These are phyloP conservation scores for Eumacrocentrus americanus DNA, from an alignment of 2,888 invertebrate species.

Conservation along the genomic window DNA sequence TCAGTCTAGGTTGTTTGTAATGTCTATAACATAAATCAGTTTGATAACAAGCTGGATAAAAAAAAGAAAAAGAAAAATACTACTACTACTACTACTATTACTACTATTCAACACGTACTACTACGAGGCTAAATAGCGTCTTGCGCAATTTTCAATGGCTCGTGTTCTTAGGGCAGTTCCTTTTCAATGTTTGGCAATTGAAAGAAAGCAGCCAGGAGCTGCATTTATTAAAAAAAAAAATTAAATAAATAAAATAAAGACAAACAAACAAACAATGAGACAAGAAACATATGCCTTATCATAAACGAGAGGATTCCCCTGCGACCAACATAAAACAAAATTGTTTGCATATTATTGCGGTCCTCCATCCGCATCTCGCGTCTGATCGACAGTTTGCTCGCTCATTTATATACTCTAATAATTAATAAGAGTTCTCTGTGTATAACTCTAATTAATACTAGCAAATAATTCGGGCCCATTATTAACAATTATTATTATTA, in stretches of 20 bases:
- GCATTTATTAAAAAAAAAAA: neutral
- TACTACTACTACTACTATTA: too few relatives aligned
- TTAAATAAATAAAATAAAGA: conserved; percentile 4
- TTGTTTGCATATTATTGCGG: conserved; percentile 14
- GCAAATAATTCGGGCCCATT: neutral
- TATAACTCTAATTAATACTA: conserved; percentile 5
- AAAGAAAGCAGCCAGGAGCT: conserved; percentile 10
- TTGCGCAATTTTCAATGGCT: conserved; percentile 14
- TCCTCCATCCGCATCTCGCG: conserved; percentile 14
- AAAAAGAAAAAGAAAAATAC: conserved; percentile 39
- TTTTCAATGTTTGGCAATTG: conserved; percentile 12
- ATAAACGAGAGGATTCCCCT: conserved; percentile 4
- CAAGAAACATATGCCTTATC: neutral
- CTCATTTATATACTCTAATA: conserved; percentile 1
- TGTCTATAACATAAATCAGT: conserved; percentile 38
- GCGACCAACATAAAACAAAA: conserved; percentile 18
- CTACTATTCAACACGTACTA: conserved; percentile 39
- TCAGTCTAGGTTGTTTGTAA: conserved; percentile 44
- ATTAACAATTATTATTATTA: conserved; percentile 10
- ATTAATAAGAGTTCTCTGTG: neutral
- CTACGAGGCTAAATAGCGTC: conserved; percentile 41
- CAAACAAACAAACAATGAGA: too few relatives aligned
- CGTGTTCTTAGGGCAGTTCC: conserved; percentile 21
- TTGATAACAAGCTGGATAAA: conserved; percentile 42
- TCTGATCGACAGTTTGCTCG: conserved; percentile 18